phyloP scores from a whole-genome alignment of 2,113 vertebrate genomes.

The Struthidea cinerea region DNA sequence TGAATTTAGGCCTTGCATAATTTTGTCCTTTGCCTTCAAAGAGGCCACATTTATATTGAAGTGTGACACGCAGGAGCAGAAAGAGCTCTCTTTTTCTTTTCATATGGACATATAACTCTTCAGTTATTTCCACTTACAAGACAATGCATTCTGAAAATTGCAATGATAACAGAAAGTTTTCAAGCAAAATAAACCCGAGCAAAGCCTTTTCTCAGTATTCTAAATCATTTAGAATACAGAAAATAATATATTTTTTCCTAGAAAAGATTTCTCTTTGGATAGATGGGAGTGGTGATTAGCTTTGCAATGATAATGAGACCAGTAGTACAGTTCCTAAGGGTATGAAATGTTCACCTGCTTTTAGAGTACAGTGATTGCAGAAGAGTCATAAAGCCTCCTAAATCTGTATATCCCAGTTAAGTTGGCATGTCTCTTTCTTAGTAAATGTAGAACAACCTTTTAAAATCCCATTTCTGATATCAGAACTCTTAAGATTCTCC shows the following conservation, averaged over 20 bases:
- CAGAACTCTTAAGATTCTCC: neutral
- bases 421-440: neutral
- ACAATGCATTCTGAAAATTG: neutral
- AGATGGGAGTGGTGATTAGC: neutral
- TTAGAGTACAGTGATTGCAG: slow-evolving; percentile 1
- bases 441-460: slow-evolving; percentile 5
- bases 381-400: slow-evolving; percentile 14
- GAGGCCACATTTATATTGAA: neutral
- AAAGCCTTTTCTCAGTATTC: neutral
- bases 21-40: neutral
- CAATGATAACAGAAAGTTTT: neutral
- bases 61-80: neutral
- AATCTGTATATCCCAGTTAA: slow-evolving; percentile 7
- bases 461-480: neutral
- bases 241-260: neutral
- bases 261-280: neutral
- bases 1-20: neutral
- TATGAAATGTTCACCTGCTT: slow-evolving; percentile 45
- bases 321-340: slow-evolving; percentile 55
- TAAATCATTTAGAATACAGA: neutral
- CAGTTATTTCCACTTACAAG: neutral
- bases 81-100: neutral
- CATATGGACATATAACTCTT: neutral
- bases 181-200: neutral
- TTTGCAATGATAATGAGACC: slow-evolving; percentile 41